Evolutionary conservation across 2,888 invertebrate genomes (phyloP), one percentile per base, ranked within the genome.

Genomic region (Drosophila macrospina): DNA sequence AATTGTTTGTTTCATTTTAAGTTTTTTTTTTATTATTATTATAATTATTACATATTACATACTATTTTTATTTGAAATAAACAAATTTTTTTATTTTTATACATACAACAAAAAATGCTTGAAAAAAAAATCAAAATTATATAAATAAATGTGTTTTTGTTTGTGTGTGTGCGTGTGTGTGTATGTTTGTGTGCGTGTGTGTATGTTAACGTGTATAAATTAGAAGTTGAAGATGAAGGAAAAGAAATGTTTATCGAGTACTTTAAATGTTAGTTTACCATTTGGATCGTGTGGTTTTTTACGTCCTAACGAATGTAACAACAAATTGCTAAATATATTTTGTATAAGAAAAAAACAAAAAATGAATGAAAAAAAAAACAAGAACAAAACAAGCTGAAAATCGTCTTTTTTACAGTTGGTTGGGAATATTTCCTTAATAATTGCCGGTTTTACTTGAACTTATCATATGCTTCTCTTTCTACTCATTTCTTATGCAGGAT

Each of bases 81-180:
- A 84, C 47, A 64, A 69, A 62, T 64, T 80, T 76, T 73, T 86
- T 87, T 80, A 80, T 80, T 81, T 87, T 89, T 82, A 74, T 80
- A 86, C 71, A 78, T 66, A 84, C 44, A 72, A 52, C 42, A 69
- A 51, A 42, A 63, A 70, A 55, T 56, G 59, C 64, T 32, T 59
- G 36, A 50, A 69, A 39, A 61, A 48, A 45, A 34, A 68, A 51
- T 61, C 52, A 44, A 67, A 67, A 72, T 47, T 41, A 28, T 56
- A 41, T 32, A 37, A 20, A 26, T 20, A 41, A 69, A 62, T 51
- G 20, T 57, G 44, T 56, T 64, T 70, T 65, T 37, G 30, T 59
- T 57, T 45, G 20, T 20, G 3, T 20, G 20, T 20, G 20, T 20
- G 20, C 20, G 20, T 20, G 20, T 20, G 20, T 20, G 36, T 61